Base-by-base conservation (phyloP, 2,888 invertebrate species). In the Nemotelus nigrinus region DNA sequence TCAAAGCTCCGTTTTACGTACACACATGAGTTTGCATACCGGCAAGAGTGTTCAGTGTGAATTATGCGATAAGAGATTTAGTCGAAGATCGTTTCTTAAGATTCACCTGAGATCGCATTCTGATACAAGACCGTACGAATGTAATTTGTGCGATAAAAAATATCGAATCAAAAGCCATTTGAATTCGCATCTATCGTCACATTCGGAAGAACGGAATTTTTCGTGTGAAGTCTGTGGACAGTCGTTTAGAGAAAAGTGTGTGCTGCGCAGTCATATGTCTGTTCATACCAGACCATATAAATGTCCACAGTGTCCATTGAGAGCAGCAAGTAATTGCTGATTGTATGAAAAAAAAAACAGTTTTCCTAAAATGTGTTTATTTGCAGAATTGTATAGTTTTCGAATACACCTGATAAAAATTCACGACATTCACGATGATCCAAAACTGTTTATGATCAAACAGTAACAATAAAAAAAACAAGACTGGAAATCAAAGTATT, bases 161-260 rank as follows among this genome's bases (percentile, higher is more conserved):
- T 85, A 84, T 77, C 84, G 83, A 67, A 84, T 84, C 1, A 84
- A 84, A 41, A 83, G 83, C 2, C 84, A 85, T 80, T 81, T 85
- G 7, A 83, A 83, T 78, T 83, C 83, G n/a, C 85, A 85, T 65
- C 82, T 85, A 80, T 83, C 84, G 77, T 83, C 83, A 48, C 84
- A 84, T 78, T 83, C 83, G 78, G 81, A 82, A 4, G 76, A 78
- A 7, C 81, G 43, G 63, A 48, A 65, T 44, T 82, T 80, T n/a
- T 80, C 80, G 3, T 83, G 83, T 70, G 57, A 77, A 2, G 55
- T 80, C 0, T 83, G 83, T 53, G 79, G 79, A 2, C 82, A 82
- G 77, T 78, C 78, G n/a, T 83, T 82, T 50, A 80, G 81, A 2
- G 81, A 82, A 43, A 82, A 81, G 65, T 81, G 81, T 2, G 78